Base-by-base conservation (phyloP, 1,140 invertebrate species). In the Zophobas atratus region DNA sequence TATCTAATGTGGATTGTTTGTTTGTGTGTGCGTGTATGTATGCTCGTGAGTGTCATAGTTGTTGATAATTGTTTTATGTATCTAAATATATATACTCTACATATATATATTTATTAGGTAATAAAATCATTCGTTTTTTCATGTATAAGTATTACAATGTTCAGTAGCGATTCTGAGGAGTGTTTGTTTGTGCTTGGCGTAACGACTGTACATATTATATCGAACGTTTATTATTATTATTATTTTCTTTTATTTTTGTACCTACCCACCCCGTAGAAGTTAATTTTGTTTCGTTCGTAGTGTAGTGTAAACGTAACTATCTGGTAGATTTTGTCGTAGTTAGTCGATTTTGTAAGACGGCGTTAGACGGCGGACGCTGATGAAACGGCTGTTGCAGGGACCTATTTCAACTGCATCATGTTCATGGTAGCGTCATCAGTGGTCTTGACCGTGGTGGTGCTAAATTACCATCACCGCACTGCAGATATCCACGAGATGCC, bases 341-440 rank as follows among this genome's bases (percentile, higher is more conserved):
- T 76, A 73, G 73, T 46, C 48, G 5, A 75, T 60, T 57, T 41
- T 75, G 41, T 57, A 63, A 73, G 20, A 73, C 6, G 51, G 55
- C 53, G 46, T 74, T 39, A 53, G 71, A 53, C 34, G 60, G 56
- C 34, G 36, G 41, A 67, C 34, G 56, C 35, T 77, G 51, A 80
- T 51, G 32, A 39, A 39, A 51, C 35, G 71, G 41, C 74, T 81
- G 76, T 81, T 86, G 81, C 91, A 99, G 97, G 97, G 85, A 98
- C 98, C 81, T 99, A 99, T 90, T 99, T 99, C 92, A 98, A 98
- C 88, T 99, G 97, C 90, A 99, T 99, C 88, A 99, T 99, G 98
- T 97, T 99, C 88, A 99, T 99, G 97, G 98, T 99, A 88, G 97
- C 98, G 49, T 97, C 98, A 77, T 99, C 97, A 79, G 98, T 99